Conservation (phyloP, 2,797 vertebrate genomes). For the Gallirallus australis region DNA sequence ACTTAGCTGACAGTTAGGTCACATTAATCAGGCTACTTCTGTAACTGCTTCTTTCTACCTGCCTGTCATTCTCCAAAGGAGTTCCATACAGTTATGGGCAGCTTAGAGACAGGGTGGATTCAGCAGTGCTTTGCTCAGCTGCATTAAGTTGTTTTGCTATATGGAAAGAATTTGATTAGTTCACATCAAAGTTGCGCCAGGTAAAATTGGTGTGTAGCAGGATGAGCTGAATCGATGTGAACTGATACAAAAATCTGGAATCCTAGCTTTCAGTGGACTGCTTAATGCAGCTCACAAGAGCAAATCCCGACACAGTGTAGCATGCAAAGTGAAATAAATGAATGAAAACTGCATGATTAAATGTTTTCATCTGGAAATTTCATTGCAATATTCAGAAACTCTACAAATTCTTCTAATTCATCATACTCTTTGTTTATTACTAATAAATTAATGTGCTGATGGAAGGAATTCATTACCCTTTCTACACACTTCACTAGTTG, state of each 20-base stretch:
- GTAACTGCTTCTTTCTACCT: neutral
- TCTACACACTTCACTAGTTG: constrained; percentile 86
- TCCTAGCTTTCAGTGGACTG: constrained; percentile 26
- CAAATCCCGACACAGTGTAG: constrained; percentile 48
- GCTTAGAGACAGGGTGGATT: neutral
- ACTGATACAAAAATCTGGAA: constrained; percentile 29
- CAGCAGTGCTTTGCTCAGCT: neutral
- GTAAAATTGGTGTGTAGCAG: constrained; percentile 36
- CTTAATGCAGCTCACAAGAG: constrained; percentile 64
- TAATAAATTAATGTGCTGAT: constrained; percentile 85
- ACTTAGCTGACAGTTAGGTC: neutral
- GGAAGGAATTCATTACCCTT: constrained; percentile 89
- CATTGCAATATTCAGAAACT: constrained; percentile 79
- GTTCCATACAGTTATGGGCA: neutral
- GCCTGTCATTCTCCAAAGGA: neutral
- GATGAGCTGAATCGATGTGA: constrained; percentile 48
- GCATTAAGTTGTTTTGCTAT: constrained; percentile 20
- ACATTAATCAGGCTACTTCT: neutral
- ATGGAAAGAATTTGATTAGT: constrained; percentile 47
- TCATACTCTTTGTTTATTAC: constrained; percentile 84
- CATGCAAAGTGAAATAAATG: constrained; percentile 75
- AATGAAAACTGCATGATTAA: constrained; percentile 80
- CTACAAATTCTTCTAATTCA: constrained; percentile 79
- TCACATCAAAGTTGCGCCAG: constrained; percentile 57
- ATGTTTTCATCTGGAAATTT: constrained; percentile 82